These are phyloP conservation scores for Lethocerus indicus DNA, from an alignment of 1,140 invertebrate species.

Conservation along the genomic window DNA sequence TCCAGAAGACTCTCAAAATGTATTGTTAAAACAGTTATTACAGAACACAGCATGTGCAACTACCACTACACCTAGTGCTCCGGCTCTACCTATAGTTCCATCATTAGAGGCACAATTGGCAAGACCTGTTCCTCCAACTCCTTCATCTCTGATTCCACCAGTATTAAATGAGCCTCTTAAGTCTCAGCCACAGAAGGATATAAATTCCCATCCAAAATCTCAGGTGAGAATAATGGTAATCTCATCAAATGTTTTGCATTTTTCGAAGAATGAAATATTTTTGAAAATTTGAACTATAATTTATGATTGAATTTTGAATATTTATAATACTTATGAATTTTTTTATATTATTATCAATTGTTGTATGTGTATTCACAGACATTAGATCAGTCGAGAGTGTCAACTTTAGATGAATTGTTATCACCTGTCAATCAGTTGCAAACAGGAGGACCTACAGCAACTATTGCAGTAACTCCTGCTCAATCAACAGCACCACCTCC, in stretches of 20 bases:
- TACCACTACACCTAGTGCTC: conserved; percentile 30
- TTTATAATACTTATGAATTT: neutral
- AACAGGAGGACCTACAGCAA: too few relatives aligned
- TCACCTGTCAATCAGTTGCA: neutral
- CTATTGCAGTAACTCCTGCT: conserved; percentile 18
- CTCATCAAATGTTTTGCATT: neutral
- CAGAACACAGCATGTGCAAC: conserved; percentile 62
- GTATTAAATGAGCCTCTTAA: conserved; percentile 17
- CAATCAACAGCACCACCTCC: conserved; percentile 10
- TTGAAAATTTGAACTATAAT: neutral
- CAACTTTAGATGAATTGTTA: neutral
- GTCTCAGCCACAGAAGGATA: conserved; percentile 10
- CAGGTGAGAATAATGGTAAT: neutral
- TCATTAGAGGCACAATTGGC: conserved; percentile 56
- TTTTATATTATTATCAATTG: neutral
- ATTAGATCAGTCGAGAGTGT: neutral
- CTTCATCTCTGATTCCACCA: conserved; percentile 27
- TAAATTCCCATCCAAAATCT: conserved; percentile 1
- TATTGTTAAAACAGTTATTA: conserved; percentile 72
- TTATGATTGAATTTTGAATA: neutral
- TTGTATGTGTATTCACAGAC: neutral
- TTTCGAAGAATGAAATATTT: neutral
- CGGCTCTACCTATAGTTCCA: conserved; percentile 44
- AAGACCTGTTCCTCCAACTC: conserved; percentile 44
- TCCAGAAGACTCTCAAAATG: conserved; percentile 49